Evolutionary conservation across 2,888 invertebrate species (phyloP).

Genomic region (Oxytorus armatus): DNA sequence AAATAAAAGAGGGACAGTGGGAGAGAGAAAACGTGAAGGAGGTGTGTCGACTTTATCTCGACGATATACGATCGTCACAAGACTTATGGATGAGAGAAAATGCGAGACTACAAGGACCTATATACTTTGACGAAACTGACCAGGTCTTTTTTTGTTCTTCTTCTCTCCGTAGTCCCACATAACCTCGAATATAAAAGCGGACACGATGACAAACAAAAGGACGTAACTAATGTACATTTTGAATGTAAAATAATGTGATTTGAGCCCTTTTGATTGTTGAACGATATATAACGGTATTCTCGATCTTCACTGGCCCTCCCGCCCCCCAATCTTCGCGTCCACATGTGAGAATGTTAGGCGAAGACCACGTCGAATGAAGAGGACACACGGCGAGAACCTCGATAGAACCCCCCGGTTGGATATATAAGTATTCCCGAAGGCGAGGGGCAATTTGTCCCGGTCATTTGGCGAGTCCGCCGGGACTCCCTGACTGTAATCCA

Average conservation of each 20-base stretch:
- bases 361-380: constrained; percentile 33
- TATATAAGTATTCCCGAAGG: constrained; percentile 85
- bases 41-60: constrained; percentile 71
- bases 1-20: constrained; percentile 37
- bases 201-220: not conserved
- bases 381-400: constrained; percentile 70
- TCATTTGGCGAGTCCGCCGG: constrained; percentile 84
- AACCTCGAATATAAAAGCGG: not conserved
- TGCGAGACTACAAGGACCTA: constrained; percentile 33
- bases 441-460: constrained; percentile 85
- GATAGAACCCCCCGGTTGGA: constrained; percentile 77
- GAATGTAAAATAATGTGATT: not conserved
- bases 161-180: not conserved
- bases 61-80: constrained; percentile 55
- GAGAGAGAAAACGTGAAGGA: constrained; percentile 52
- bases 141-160: constrained; percentile 28
- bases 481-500: constrained; percentile 85
- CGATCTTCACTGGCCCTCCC: constrained; percentile 37
- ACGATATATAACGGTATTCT: constrained; percentile 1
- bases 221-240: not conserved
- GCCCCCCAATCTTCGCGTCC: constrained; percentile 15
- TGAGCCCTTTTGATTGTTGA: constrained; percentile 4
- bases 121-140: constrained; percentile 53
- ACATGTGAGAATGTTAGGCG: constrained; percentile 23
- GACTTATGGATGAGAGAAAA: constrained; percentile 39